Evolutionary conservation across 2,113 vertebrate species (phyloP).

Genomic region (Stegostoma tigrinum): DNA sequence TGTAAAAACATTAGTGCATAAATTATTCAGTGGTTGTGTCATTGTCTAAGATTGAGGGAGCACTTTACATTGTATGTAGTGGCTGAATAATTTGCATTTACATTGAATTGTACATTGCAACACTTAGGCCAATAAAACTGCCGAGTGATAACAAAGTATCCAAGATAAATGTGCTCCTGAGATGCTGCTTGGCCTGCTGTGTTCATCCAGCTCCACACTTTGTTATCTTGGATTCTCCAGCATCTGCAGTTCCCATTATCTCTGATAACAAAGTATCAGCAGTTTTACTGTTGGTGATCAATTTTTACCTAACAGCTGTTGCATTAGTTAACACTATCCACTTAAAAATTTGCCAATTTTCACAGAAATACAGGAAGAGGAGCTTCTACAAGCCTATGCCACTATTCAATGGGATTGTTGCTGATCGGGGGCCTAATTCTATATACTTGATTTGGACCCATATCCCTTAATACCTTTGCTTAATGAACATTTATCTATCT

Average conservation of each 20-base stretch:
- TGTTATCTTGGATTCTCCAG: too few relatives aligned
- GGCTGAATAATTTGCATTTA: neutral
- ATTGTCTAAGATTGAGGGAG: neutral
- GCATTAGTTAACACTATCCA: neutral
- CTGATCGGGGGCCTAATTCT: too few relatives aligned
- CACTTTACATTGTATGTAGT: neutral
- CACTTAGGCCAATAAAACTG: neutral
- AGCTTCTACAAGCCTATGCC: too few relatives aligned
- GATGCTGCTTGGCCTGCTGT: too few relatives aligned
- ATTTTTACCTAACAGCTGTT: neutral
- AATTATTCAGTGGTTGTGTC: conserved; percentile 26
- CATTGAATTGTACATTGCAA: neutral
- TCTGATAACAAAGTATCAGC: neutral
- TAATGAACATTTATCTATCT: too few relatives aligned
- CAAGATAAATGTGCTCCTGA: too few relatives aligned
- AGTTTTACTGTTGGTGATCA: neutral
- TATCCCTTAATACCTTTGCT: too few relatives aligned
- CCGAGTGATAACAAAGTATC: neutral
- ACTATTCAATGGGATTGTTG: too few relatives aligned
- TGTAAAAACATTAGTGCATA: neutral
- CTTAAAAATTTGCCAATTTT: neutral
- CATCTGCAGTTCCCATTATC: too few relatives aligned
- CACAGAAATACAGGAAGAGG: too few relatives aligned
- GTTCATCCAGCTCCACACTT: too few relatives aligned
- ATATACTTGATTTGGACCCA: too few relatives aligned